Conservation (phyloP, 2,888 invertebrate species). For the Carabus problematicus region DNA sequence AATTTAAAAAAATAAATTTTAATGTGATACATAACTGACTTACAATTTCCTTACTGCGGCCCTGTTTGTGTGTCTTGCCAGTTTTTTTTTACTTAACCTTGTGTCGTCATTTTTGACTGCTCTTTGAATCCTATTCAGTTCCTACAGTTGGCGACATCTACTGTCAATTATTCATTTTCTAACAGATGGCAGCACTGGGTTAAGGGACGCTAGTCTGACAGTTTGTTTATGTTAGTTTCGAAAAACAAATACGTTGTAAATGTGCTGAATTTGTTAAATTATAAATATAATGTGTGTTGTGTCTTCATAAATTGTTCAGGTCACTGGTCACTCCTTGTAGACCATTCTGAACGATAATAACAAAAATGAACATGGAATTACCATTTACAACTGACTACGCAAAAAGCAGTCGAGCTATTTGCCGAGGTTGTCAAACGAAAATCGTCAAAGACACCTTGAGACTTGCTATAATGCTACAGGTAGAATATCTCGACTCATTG, state of each 20-base stretch:
- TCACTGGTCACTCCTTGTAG: neutral
- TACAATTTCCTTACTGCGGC: too few relatives aligned
- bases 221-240: neutral
- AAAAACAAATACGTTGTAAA: neutral
- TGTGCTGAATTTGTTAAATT: neutral
- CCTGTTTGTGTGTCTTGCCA: too few relatives aligned
- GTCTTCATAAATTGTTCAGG: neutral
- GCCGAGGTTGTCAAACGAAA: conserved; percentile 18
- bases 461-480: conserved; percentile 38
- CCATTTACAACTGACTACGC: conserved; percentile 34
- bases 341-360: too few relatives aligned
- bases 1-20: too few relatives aligned
- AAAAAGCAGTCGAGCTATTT: conserved; percentile 28
- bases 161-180: neutral
- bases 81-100: too few relatives aligned
- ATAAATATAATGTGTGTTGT: neutral
- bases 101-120: too few relatives aligned
- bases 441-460: conserved; percentile 30
- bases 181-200: neutral
- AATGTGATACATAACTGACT: too few relatives aligned
- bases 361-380: conserved; percentile 21
- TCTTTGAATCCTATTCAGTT: too few relatives aligned
- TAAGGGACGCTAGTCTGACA: neutral
- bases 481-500: neutral
- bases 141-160: too few relatives aligned